Base-by-base conservation (phyloP, 2,888 invertebrate genomes). In the Bedellia somnulentella region DNA sequence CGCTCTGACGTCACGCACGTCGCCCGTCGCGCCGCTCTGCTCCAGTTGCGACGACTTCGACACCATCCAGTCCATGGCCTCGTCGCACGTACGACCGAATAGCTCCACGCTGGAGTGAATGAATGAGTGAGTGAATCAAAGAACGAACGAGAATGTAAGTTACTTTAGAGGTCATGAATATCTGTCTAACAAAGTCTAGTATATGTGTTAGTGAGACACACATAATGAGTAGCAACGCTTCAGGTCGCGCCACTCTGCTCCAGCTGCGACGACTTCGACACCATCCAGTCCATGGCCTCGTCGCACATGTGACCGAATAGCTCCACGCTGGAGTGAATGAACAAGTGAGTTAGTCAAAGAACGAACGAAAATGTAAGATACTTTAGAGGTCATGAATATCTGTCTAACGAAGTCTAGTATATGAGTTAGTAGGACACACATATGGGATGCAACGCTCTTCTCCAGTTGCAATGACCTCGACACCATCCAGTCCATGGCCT, bases 241-340 rank as follows among this genome's bases (percentile, higher is more conserved):
- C 91, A 93, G 2, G 87, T 57, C 37, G 87, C 79, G 0, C 83
- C 86, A 18, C 85, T 84, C 1, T 83, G 82, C 0, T 82, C 85
- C 25, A 96, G 60, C 55, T 94, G 93, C 36, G 87, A 85, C 78
- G 93, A 91, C 66, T 98, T 98, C 67, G 97, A 97, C 31, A 85
- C 79, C 89, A 99, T 97, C 97, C 98, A 98, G 52, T 95, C 95
- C 40, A 89, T 84, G 0, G 96, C 93, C 57, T 98, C 98, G 52
- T 94, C 95, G 60, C 97, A 98, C 0, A 93, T 93, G 31, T 95
- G 87, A 51, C 93, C 87, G 77, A 97, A 99, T 5, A 97, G 75
- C 56, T 97, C 97, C 44, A 99, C 94, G 50, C 92, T 92, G 47
- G 44, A 39, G 36, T n/a, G 15, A 15, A 30, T n/a, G n/a, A n/a